phyloP scores from a whole-genome alignment of 2,113 vertebrate genomes.

The Mixornis gularis region DNA sequence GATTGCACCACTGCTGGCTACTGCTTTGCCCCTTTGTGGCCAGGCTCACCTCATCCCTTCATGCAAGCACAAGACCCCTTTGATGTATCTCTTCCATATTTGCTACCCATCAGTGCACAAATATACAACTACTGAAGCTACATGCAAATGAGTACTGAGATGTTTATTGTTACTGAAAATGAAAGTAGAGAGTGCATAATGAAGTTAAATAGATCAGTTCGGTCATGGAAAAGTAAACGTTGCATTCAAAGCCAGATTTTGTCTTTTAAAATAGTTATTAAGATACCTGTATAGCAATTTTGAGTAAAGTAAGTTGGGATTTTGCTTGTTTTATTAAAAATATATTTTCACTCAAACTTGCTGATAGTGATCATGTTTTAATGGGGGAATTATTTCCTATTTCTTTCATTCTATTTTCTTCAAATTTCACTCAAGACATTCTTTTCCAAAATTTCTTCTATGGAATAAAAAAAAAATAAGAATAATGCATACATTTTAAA shows the following conservation, averaged over 20 bases:
- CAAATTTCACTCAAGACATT: not conserved
- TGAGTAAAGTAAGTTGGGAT: not conserved
- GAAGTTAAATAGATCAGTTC: not conserved
- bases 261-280: not conserved
- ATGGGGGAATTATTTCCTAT: not conserved
- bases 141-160: not conserved
- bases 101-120: not conserved
- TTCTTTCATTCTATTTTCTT: not conserved
- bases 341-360: not conserved
- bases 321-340: not conserved
- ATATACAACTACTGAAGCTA: not conserved
- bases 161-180: not conserved
- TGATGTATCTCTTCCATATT: not conserved
- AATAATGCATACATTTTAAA: not conserved
- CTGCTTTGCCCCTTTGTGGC: not conserved
- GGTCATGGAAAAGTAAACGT: not conserved
- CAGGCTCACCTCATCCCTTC: not conserved
- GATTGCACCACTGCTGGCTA: not conserved
- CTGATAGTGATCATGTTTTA: not conserved
- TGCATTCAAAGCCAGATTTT: not conserved
- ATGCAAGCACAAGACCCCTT: not conserved
- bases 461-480: not conserved
- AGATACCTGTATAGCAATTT: not conserved
- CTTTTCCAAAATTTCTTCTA: not conserved
- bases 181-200: not conserved